phyloP scores from a whole-genome alignment of 2,888 invertebrate genomes.

The Eupithecia pulchellata region DNA sequence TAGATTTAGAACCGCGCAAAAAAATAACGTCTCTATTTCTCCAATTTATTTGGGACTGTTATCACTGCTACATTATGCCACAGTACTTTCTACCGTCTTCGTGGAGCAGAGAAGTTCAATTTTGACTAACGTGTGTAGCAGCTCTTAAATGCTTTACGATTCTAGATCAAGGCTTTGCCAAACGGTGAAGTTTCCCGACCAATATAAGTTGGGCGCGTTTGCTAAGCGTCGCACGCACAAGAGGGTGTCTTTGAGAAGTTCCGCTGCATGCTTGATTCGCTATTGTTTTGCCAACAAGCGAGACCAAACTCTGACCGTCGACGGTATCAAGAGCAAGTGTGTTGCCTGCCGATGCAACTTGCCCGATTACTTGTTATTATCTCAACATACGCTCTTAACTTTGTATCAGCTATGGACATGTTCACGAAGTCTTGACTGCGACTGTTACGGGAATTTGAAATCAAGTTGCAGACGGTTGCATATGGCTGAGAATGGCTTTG shows the following conservation, averaged over 20 bases:
- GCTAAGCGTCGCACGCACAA: slow-evolving; percentile 80
- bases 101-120: slow-evolving; percentile 30
- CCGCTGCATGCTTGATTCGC: slow-evolving; percentile 82
- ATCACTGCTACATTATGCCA: slow-evolving; percentile 36
- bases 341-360: slow-evolving; percentile 69
- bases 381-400: slow-evolving; percentile 71
- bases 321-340: slow-evolving; percentile 62
- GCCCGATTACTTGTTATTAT: slow-evolving; percentile 76
- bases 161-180: slow-evolving; percentile 58
- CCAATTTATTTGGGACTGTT: slow-evolving; percentile 46
- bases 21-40: slow-evolving; percentile 49
- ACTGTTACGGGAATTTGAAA: slow-evolving; percentile 56
- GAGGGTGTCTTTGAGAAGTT: slow-evolving; percentile 81
- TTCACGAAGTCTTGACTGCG: slow-evolving; percentile 58
- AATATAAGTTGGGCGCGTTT: slow-evolving; percentile 81
- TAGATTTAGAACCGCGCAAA: slow-evolving; percentile 59
- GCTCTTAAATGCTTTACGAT: slow-evolving; percentile 34
- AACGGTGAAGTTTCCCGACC: slow-evolving; percentile 77
- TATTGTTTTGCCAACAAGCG: slow-evolving; percentile 76
- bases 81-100: slow-evolving; percentile 34
- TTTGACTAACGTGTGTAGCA: slow-evolving; percentile 34
- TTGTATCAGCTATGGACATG: slow-evolving; percentile 68
- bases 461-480: slow-evolving; percentile 55
- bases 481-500: slow-evolving; percentile 51
- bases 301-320: slow-evolving; percentile 72